A percentile compares a stretch with the other conserved stretches of the same genome.
These are phyloP conservation scores for Nerophis ophidion DNA, from an alignment of 2,113 vertebrate species.

Conservation along the genomic window DNA sequence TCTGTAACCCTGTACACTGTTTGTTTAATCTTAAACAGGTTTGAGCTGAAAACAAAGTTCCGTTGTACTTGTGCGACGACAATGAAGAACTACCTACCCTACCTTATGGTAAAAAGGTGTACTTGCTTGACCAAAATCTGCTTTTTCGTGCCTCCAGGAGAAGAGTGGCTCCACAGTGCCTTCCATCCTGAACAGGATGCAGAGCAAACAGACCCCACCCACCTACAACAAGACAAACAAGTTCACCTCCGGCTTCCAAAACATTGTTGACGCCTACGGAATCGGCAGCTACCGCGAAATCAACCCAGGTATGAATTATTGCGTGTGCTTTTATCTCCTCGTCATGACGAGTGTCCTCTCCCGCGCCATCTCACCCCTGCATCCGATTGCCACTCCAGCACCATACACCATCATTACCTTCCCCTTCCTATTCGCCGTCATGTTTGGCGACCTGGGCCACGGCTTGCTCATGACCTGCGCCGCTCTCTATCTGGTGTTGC, in stretches of 20 bases:
- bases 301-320: constrained; percentile 81
- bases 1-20: too few species aligned
- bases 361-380: constrained; percentile 1
- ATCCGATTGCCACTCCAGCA: constrained; percentile 66
- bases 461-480: constrained; percentile 89
- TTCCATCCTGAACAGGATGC: constrained; percentile 96
- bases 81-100: too few species aligned
- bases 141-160: constrained; percentile 70
- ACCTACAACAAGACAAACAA: constrained; percentile 98
- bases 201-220: constrained; percentile 92
- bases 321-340: background rate
- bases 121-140: too few species aligned
- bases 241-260: constrained; percentile 95
- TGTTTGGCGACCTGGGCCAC: constrained; percentile 97
- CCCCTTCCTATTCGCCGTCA: constrained; percentile 96
- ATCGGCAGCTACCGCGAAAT: constrained; percentile 95
- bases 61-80: too few species aligned
- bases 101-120: too few species aligned
- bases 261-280: constrained; percentile 94
- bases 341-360: constrained; percentile 11
- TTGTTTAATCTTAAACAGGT: too few species aligned
- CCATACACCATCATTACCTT: constrained; percentile 98
- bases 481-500: constrained; percentile 89
- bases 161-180: constrained; percentile 95
- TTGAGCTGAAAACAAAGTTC: too few species aligned